Base-by-base conservation (phyloP, 2,888 invertebrate genomes). In the Malachius bipustulatus region DNA sequence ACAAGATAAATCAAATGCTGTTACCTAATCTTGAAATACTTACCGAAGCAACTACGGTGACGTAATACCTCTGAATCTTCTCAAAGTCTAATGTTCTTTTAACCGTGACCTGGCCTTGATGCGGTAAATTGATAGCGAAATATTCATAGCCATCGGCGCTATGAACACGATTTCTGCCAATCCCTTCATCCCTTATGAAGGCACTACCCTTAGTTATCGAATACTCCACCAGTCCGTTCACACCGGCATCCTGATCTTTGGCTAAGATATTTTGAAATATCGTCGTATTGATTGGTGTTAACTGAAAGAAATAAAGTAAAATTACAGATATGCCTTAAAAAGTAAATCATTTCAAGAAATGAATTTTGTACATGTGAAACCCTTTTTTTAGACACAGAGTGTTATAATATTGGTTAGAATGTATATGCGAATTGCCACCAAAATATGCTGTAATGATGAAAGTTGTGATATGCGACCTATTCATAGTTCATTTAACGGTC, bases 11-110 rank as follows among this genome's bases (percentile, higher is more conserved):
- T n/a, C n/a, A n/a, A n/a, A n/a, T n/a, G n/a, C n/a, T n/a, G n/a
- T n/a, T n/a, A n/a, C n/a, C n/a, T n/a, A n/a, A n/a, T n/a, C n/a
- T n/a, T n/a, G n/a, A n/a, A n/a, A 29, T 24, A 74, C 80, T 81
- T 65, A 90, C 89, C 66, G 82, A 82, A 55, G 89, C 89, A 47
- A 87, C 75, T 58, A 90, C 75, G 49, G 85, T 89, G 63, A 90
- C 76, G 63, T 83, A 80, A 66, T 87, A 89, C 56, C 82, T 71
- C 64, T 85, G 82, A 34, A 81, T 83, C 59, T 77, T 79, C 64
- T 91, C 90, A 62, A 82, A 91, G 66, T 90, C 90, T 58, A 90
- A 66, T 32, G 78, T 83, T 52, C 81, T 75, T 55, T 83, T 84
- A 37, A 90, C 80, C 12, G 85, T 85, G 47, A 91, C 81, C 58